Conservation (phyloP, 2,888 invertebrate genomes). For the Chirona hameri region DNA sequence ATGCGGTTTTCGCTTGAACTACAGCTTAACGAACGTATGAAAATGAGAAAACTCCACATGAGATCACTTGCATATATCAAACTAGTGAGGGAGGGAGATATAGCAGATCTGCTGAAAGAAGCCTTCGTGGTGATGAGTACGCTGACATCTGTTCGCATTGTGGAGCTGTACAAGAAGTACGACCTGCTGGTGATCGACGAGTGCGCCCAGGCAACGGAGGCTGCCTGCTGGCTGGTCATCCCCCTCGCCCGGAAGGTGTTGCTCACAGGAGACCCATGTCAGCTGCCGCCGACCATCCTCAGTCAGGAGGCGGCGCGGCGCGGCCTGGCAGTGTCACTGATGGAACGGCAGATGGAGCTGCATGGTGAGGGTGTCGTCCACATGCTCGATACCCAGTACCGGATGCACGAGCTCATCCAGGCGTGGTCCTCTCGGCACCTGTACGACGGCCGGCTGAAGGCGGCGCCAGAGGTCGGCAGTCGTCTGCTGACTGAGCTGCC, state of each 20-base stretch:
- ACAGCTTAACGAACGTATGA: constrained; percentile 43
- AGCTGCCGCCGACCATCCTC: constrained; percentile 53
- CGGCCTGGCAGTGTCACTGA: constrained; percentile 36
- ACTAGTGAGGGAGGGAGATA: background rate
- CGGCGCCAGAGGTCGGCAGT: constrained; percentile 46
- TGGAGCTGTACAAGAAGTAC: constrained; percentile 50
- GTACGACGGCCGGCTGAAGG: constrained; percentile 65
- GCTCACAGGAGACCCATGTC: constrained; percentile 53
- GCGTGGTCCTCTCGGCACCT: constrained; percentile 76
- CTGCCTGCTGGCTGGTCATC: constrained; percentile 56
- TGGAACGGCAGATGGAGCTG: constrained; percentile 40
- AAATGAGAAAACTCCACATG: constrained; percentile 46
- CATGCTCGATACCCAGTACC: constrained; percentile 74
- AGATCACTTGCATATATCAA: constrained; percentile 35
- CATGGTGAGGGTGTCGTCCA: constrained; percentile 56
- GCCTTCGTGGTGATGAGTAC: constrained; percentile 51
- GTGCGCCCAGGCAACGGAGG: constrained; percentile 54
- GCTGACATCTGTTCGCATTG: constrained; percentile 48
- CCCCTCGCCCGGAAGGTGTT: constrained; percentile 50
- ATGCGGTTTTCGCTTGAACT: constrained; percentile 53
- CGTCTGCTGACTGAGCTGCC: constrained; percentile 52
- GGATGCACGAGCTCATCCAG: constrained; percentile 84
- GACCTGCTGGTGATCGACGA: constrained; percentile 56
- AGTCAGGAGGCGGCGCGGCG: constrained; percentile 49
- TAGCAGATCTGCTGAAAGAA: constrained; percentile 45